phyloP scores from a whole-genome alignment of 2,888 invertebrate species.

The Catocala fraxini region DNA sequence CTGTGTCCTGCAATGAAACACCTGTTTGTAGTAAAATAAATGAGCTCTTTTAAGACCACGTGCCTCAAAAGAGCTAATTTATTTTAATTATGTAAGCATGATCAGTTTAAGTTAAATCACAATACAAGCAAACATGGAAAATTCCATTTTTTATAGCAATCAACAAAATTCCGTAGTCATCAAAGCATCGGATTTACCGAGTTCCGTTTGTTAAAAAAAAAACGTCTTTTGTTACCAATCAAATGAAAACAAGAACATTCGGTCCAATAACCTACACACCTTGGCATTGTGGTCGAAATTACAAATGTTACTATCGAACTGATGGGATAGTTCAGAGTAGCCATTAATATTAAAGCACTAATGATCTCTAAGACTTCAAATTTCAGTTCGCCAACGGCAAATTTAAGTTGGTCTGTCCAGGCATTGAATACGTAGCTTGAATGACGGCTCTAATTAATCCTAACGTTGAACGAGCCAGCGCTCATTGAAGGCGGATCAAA shows the following conservation, averaged over 20 bases:
- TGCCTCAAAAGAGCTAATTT: background rate
- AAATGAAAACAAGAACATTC: conserved; percentile 53
- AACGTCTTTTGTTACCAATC: conserved; percentile 40
- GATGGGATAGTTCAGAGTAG: conserved; percentile 29
- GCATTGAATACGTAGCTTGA: conserved; percentile 71
- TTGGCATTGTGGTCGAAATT: conserved; percentile 33
- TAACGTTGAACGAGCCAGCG: conserved; percentile 67
- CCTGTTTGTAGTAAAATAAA: background rate
- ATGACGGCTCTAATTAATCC: conserved; percentile 80
- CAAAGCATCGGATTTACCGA: conserved; percentile 17
- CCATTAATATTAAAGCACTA: conserved; percentile 44
- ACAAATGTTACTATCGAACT: conserved; percentile 28
- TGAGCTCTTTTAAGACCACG: background rate
- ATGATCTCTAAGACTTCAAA: conserved; percentile 41
- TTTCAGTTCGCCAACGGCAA: conserved; percentile 42
- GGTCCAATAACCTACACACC: conserved; percentile 47
- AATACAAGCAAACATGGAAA: conserved; percentile 12
- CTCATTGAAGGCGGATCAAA: conserved; percentile 77
- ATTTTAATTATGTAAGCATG: background rate
- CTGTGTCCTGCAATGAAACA: too few relatives aligned
- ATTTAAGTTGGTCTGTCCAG: conserved; percentile 56
- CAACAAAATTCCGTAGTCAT: conserved; percentile 8
- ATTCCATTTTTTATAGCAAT: conserved; percentile 7
- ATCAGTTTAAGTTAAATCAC: background rate
- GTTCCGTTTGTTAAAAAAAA: conserved; percentile 36